Evolutionary conservation across 2,888 invertebrate genomes (phyloP).

Genomic region (Ichneumoninae sp.): DNA sequence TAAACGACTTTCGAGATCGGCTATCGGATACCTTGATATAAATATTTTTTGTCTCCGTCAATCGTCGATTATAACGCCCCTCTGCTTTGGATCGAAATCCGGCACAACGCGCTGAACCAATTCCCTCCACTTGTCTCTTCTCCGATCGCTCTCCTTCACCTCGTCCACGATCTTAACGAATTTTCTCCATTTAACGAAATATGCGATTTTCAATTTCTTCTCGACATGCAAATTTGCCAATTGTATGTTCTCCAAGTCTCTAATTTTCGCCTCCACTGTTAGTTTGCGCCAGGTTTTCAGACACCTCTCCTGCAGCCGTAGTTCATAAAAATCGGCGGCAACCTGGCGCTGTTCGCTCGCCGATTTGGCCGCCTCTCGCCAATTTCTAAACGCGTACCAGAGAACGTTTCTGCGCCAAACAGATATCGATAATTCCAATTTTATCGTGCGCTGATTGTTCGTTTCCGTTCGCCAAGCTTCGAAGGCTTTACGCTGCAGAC

Average conservation of each 20-base stretch:
- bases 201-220: constrained; percentile 71
- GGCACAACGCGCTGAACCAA: constrained; percentile 80
- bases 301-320: constrained; percentile 86
- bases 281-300: constrained; percentile 86
- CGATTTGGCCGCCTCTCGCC: constrained; percentile 71
- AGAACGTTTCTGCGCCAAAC: constrained; percentile 75
- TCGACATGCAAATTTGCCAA: constrained; percentile 71
- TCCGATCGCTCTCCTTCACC: constrained; percentile 78
- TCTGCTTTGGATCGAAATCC: constrained; percentile 78
- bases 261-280: constrained; percentile 83
- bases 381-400: constrained; percentile 71
- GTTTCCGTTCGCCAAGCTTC: constrained; percentile 85
- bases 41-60: constrained; percentile 48
- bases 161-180: constrained; percentile 75
- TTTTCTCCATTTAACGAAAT: constrained; percentile 76
- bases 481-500: constrained; percentile 85
- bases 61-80: constrained; percentile 75
- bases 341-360: constrained; percentile 87
- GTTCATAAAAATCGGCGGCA: constrained; percentile 90
- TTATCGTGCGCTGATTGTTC: constrained; percentile 66
- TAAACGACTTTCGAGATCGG: constrained; percentile 59
- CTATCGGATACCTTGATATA: constrained; percentile 20
- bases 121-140: constrained; percentile 78
- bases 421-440: constrained; percentile 70
- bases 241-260: constrained; percentile 68